phyloP scores from a whole-genome alignment of 1,140 invertebrate genomes.

The Plectrocnemia conspersa region DNA sequence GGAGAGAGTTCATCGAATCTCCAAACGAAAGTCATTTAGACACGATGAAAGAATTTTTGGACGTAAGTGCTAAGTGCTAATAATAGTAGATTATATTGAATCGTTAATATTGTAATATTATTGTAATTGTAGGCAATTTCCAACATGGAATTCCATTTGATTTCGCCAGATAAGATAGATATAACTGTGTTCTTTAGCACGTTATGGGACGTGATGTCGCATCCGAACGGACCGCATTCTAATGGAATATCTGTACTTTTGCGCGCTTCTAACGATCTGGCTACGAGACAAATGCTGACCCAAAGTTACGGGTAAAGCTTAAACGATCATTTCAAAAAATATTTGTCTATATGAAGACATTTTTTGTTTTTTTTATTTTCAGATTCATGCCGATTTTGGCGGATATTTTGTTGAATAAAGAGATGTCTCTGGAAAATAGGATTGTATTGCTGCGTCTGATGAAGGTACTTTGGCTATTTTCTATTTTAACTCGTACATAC shows the following conservation, averaged over 20 bases:
- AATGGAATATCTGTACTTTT: slow-evolving; percentile 58
- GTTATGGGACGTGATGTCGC: slow-evolving; percentile 47
- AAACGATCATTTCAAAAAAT: background rate
- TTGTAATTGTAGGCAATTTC: slow-evolving; percentile 43
- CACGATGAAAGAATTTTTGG: slow-evolving; percentile 1
- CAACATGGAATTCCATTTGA: slow-evolving; percentile 45
- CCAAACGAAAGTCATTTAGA: background rate
- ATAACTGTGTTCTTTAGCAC: slow-evolving; percentile 49
- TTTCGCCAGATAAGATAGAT: slow-evolving; percentile 45
- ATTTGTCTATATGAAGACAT: background rate
- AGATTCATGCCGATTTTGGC: slow-evolving; percentile 61
- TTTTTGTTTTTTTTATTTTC: slow-evolving; percentile 32
- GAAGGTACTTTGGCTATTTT: slow-evolving; percentile 43
- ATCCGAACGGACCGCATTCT: slow-evolving; percentile 51
- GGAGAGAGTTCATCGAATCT: background rate
- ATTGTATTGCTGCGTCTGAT: slow-evolving; percentile 51
- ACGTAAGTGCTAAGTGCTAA: background rate
- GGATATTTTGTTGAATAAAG: slow-evolving; percentile 50
- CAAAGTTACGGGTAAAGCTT: slow-evolving; percentile 57
- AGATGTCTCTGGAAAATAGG: slow-evolving; percentile 53
- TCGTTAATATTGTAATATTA: background rate
- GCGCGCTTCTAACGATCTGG: slow-evolving; percentile 55
- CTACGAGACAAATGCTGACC: slow-evolving; percentile 56
- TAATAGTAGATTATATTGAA: background rate
- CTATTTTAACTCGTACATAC: background rate